Evolutionary conservation across 2,888 invertebrate species (phyloP).

Genomic region (Stenotaenia linearis): DNA sequence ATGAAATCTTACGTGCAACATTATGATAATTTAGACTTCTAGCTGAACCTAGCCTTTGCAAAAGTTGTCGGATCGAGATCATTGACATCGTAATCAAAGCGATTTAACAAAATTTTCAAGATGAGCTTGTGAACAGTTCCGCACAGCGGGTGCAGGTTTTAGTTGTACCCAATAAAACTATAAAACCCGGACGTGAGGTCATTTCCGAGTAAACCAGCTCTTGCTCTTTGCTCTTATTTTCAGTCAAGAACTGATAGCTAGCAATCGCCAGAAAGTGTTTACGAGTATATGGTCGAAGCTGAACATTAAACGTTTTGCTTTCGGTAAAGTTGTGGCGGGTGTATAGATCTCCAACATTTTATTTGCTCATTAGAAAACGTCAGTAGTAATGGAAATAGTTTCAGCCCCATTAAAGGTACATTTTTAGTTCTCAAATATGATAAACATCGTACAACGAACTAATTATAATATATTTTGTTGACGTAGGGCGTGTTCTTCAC

Average conservation of each 20-base stretch:
- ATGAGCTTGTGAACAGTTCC: no score
- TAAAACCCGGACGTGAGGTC: not conserved
- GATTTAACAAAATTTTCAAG: no score
- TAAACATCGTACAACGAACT: not conserved
- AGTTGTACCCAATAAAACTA: not conserved
- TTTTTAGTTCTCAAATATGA: not conserved
- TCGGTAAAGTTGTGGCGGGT: not conserved
- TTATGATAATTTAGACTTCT: no score
- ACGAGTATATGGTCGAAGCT: no score
- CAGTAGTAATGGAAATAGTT: slow-evolving; percentile 18
- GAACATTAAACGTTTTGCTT: not conserved
- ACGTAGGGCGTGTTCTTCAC: slow-evolving; percentile 4
- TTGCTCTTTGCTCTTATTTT: no score
- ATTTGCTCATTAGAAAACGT: not conserved
- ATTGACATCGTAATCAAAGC: no score
- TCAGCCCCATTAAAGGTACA: slow-evolving; percentile 22
- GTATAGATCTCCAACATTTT: not conserved
- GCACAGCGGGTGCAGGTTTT: not conserved
- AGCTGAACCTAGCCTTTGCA: no score
- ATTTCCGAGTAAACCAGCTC: not conserved
- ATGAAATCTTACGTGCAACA: no score
- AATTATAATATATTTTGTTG: not conserved
- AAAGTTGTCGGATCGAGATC: no score
- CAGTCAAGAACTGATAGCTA: no score
- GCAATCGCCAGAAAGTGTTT: no score